Evolutionary conservation across 2,888 invertebrate genomes (phyloP).

Genomic region (Rhabditoides inermis): DNA sequence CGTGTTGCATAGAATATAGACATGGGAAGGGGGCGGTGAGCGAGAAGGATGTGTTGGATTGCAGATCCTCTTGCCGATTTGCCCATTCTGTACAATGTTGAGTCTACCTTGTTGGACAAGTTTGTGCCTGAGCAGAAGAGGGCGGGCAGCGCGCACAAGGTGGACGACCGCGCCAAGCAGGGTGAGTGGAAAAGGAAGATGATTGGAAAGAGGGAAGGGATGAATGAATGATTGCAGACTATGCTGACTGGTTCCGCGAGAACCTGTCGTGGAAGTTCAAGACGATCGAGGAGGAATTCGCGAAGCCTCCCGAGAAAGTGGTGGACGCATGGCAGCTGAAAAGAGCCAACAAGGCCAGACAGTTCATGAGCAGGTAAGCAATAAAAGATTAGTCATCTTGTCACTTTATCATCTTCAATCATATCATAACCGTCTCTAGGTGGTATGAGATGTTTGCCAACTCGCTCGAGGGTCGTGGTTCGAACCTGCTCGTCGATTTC

Average conservation of each 20-base stretch:
- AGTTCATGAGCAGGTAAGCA: conserved; percentile 40
- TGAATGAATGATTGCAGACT: conserved; percentile 13
- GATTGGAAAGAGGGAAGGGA: background rate
- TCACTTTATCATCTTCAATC: too few relatives aligned
- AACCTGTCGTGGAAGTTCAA: conserved; percentile 37
- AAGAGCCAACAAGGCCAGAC: conserved; percentile 27
- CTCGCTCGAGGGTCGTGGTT: conserved; percentile 42
- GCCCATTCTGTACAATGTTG: conserved; percentile 30
- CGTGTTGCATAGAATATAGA: too few relatives aligned
- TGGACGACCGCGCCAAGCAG: conserved; percentile 19
- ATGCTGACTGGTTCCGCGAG: conserved; percentile 26
- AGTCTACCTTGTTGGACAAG: conserved; percentile 30
- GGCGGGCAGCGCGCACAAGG: conserved; percentile 16
- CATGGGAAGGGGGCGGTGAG: too few relatives aligned
- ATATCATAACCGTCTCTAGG: background rate
- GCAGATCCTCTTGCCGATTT: conserved; percentile 19
- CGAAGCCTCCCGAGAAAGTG: conserved; percentile 32
- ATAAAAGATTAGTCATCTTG: too few relatives aligned
- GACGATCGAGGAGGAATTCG: conserved; percentile 32
- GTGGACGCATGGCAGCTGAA: conserved; percentile 33
- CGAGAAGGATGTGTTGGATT: too few relatives aligned
- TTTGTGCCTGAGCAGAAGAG: conserved; percentile 32
- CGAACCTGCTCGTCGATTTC: conserved; percentile 48
- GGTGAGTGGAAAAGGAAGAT: conserved; percentile 6
- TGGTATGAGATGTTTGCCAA: conserved; percentile 49